Evolutionary conservation across 2,113 vertebrate species (phyloP).

Genomic region (Melanerpes formicivorus): DNA sequence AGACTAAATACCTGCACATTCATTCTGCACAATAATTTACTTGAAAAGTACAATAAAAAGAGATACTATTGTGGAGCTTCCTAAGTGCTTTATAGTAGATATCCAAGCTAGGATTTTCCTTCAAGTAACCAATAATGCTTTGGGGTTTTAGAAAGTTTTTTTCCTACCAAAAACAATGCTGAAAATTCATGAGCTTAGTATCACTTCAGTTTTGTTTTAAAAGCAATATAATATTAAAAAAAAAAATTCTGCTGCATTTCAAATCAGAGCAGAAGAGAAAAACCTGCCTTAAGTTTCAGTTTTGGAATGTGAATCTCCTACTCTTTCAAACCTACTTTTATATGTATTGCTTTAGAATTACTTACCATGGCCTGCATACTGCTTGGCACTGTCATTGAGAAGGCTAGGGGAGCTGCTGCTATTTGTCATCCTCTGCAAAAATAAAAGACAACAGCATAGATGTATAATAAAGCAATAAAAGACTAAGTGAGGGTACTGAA

Average conservation of each 20-base stretch:
- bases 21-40: background rate
- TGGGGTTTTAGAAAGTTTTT: background rate
- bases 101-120: background rate
- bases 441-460: background rate
- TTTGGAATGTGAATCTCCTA: background rate
- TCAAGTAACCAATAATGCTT: background rate
- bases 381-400: constrained; percentile 98
- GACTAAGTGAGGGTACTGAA: background rate
- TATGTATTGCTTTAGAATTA: background rate
- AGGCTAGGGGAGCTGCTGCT: constrained; percentile 98
- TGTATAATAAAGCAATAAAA: background rate
- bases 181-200: background rate
- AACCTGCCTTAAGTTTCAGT: background rate
- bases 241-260: background rate
- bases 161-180: background rate
- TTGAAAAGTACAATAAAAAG: background rate
- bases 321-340: background rate
- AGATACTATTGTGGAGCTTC: background rate
- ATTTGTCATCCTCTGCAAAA: constrained; percentile 93
- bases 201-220: background rate
- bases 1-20: background rate
- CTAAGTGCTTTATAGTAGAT: background rate
- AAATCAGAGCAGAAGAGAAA: background rate
- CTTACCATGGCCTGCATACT: constrained; percentile 93
- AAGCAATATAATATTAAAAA: background rate